A percentile compares a stretch with the other conserved stretches of the same genome.
Evolutionary conservation across 35 echinoderm and acorn worm species (phyloP).

Genomic region (Patiria miniata): DNA sequence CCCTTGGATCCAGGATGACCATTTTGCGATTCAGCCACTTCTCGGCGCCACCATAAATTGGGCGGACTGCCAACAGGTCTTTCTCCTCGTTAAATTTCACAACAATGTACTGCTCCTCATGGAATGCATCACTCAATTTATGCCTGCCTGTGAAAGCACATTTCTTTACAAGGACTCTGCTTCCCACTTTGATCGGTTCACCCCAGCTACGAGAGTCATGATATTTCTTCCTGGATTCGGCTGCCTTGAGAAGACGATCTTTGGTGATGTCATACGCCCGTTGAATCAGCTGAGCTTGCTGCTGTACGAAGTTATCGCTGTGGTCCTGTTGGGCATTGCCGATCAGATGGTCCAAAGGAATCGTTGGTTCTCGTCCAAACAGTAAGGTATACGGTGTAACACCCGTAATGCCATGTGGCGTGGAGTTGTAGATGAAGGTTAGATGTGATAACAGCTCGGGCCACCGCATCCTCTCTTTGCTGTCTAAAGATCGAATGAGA

Average conservation of each 20-base stretch:
- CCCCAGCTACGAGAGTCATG: background rate
- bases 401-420: conserved; percentile 17
- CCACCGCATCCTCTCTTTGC: conserved; percentile 41
- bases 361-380: background rate
- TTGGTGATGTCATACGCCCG: background rate
- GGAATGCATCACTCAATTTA: background rate
- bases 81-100: background rate
- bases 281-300: background rate
- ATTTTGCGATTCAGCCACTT: background rate
- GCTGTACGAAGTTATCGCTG: background rate
- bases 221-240: background rate
- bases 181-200: background rate
- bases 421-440: conserved; percentile 41
- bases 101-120: background rate
- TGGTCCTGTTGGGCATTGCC: background rate
- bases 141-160: background rate
- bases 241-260: background rate
- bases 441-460: conserved; percentile 29
- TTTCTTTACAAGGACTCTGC: background rate
- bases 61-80: background rate
- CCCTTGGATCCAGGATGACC: background rate
- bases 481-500: conserved; percentile 41
- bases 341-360: background rate
- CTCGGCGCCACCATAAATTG: background rate
- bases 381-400: background rate